Evolutionary conservation across 2,113 vertebrate species (phyloP).

Genomic region (Sinocyclocheilus maitianheensis): DNA sequence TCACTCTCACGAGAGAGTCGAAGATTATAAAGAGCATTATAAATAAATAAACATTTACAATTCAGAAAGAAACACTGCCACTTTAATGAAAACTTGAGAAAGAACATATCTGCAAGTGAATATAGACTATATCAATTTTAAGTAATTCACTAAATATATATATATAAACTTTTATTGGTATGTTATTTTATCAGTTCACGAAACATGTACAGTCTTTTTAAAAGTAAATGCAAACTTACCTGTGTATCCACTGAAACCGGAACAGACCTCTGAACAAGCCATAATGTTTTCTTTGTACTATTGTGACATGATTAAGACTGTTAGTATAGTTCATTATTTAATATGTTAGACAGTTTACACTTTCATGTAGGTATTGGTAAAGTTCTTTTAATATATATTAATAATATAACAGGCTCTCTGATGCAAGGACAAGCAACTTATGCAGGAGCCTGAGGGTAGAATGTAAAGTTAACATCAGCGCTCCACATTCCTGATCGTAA

Average conservation of each 20-base stretch:
- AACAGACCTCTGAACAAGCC: neutral
- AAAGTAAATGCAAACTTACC: neutral
- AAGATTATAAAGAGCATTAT: too few relatives aligned
- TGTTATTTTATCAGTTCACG: too few relatives aligned
- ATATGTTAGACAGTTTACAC: constrained; percentile 11
- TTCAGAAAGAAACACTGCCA: too few relatives aligned
- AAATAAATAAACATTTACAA: too few relatives aligned
- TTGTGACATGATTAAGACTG: neutral
- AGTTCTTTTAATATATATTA: constrained; percentile 14
- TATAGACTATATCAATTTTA: too few relatives aligned
- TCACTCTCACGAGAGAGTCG: too few relatives aligned
- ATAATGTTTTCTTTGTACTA: neutral
- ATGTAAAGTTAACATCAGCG: neutral
- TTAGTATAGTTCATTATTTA: constrained; percentile 21
- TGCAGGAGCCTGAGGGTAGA: constrained; percentile 19
- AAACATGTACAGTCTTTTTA: too few relatives aligned
- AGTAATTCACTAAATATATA: too few relatives aligned
- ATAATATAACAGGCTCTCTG: constrained; percentile 18
- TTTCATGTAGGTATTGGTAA: constrained; percentile 29
- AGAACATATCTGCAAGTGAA: too few relatives aligned
- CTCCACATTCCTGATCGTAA: neutral
- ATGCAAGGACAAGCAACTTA: constrained; percentile 26
- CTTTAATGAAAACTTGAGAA: too few relatives aligned
- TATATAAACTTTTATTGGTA: too few relatives aligned
- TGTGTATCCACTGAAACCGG: neutral